Percentiles rank a stretch among this genome's conserved stretches.
These are phyloP conservation scores for Drosophila kohkoa DNA, from an alignment of 1,140 invertebrate species.

Conservation along the genomic window DNA sequence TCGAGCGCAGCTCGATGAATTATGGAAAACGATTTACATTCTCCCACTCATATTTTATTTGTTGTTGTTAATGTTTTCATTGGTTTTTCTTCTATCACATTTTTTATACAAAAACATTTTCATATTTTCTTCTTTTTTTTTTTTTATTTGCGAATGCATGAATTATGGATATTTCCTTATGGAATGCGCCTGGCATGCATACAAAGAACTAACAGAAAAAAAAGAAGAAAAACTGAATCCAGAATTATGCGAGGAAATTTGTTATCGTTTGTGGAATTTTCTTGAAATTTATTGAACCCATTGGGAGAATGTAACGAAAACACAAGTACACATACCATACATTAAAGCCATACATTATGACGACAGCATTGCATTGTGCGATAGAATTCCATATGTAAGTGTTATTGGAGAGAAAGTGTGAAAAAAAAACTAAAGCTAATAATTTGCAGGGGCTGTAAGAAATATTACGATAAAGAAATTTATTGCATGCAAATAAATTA, in stretches of 20 bases:
- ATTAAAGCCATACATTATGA: not conserved
- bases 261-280: constrained; percentile 69
- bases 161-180: constrained; percentile 78
- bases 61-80: constrained; percentile 79
- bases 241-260: constrained; percentile 59
- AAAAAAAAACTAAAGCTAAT: not conserved
- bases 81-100: constrained; percentile 37
- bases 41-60: constrained; percentile 75
- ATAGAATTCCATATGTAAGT: constrained; percentile 30
- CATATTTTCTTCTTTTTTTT: constrained; percentile 35
- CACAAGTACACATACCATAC: constrained; percentile 19
- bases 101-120: not conserved
- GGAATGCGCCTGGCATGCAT: constrained; percentile 59
- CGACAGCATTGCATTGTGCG: not conserved
- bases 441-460: too few species aligned
- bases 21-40: constrained; percentile 80
- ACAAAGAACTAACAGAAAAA: constrained; percentile 40
- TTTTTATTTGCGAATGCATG: constrained; percentile 79
- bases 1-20: constrained; percentile 66
- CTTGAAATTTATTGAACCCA: constrained; percentile 66
- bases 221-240: constrained; percentile 24
- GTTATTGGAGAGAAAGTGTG: not conserved
- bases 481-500: too few species aligned
- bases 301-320: constrained; percentile 25
- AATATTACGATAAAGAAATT: too few species aligned